Conservation (phyloP, 2,888 invertebrate species). For the Thymelicus lineola region DNA sequence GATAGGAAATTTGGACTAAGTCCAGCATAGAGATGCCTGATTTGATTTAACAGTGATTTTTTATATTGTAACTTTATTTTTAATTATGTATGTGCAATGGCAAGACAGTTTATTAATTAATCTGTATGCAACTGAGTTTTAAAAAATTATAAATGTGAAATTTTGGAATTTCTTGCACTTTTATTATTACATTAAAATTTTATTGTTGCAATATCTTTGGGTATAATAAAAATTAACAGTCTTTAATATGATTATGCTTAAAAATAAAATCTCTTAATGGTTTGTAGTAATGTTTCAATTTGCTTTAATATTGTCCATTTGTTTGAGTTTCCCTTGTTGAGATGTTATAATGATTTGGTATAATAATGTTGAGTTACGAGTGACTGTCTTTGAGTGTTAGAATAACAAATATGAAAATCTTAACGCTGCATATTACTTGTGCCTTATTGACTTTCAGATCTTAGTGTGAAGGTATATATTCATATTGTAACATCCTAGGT, state of each 20-base stretch:
- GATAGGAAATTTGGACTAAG: constrained; percentile 37
- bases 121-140: constrained; percentile 30
- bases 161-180: constrained; percentile 44
- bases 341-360: constrained; percentile 49
- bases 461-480: constrained; percentile 46
- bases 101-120: constrained; percentile 24
- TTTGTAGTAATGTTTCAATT: constrained; percentile 75
- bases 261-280: constrained; percentile 52
- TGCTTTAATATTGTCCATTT: constrained; percentile 72
- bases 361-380: constrained; percentile 57
- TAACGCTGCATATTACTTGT: constrained; percentile 71
- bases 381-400: constrained; percentile 61
- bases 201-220: constrained; percentile 56
- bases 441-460: constrained; percentile 78
- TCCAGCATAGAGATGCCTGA: constrained; percentile 32
- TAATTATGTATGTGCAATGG: constrained; percentile 31
- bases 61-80: constrained; percentile 29
- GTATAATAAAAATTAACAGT: constrained; percentile 51
- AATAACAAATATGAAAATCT: constrained; percentile 76
- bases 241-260: constrained; percentile 54
- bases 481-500: constrained; percentile 39
- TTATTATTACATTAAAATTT: constrained; percentile 33
- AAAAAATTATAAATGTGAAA: constrained; percentile 41
- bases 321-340: constrained; percentile 61
- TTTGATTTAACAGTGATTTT: constrained; percentile 18